phyloP scores from a whole-genome alignment of 2,888 invertebrate species.

The Ommatoiulus sabulosus region DNA sequence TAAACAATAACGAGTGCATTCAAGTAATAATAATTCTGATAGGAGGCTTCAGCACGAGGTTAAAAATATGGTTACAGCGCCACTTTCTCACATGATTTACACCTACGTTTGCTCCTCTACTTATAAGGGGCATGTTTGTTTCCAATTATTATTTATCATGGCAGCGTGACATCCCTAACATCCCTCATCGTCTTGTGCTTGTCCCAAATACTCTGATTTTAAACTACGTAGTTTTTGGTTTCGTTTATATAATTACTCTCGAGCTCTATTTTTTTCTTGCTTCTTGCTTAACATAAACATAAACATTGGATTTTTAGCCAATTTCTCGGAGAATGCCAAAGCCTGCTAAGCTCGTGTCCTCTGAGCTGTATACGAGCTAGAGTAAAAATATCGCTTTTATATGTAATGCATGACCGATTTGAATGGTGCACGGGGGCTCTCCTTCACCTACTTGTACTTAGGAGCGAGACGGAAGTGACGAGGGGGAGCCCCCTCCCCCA shows the following conservation, averaged over 20 bases:
- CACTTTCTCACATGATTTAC: neutral
- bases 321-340: neutral
- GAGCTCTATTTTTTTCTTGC: neutral
- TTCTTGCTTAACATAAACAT: slow-evolving; percentile 30
- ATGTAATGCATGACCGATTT: slow-evolving; percentile 23
- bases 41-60: neutral
- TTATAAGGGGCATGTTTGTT: neutral
- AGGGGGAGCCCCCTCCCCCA: neutral
- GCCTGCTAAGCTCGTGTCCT: neutral
- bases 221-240: neutral
- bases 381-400: slow-evolving; percentile 22
- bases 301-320: neutral
- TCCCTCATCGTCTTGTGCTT: neutral
- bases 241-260: slow-evolving; percentile 35
- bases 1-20: too few relatives aligned
- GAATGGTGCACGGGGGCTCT: neutral
- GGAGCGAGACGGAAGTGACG: neutral
- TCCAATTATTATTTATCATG: slow-evolving; percentile 16
- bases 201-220: neutral
- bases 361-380: neutral
- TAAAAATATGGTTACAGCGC: neutral
- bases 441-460: neutral
- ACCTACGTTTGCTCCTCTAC: neutral
- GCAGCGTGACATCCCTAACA: neutral
- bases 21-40: too few relatives aligned